A percentile compares a stretch with the other conserved stretches of the same genome.
Evolutionary conservation across 2,797 vertebrate species (phyloP).

Genomic region (Acipenser ruthenus): DNA sequence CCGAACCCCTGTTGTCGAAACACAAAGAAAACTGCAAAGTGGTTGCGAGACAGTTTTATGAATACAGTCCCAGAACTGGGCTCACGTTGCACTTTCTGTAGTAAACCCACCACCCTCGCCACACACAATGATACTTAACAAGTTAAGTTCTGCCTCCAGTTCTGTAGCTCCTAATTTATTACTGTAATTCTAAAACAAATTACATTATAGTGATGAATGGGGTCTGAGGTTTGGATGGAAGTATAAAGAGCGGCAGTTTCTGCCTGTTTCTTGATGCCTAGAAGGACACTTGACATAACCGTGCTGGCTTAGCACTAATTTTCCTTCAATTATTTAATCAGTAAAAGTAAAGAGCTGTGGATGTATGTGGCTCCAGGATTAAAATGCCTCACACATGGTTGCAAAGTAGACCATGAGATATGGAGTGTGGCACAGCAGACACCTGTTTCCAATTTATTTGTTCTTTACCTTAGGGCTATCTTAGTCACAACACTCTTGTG

Average conservation of each 20-base stretch:
- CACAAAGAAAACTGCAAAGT: too few species aligned
- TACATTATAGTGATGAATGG: slow-evolving; percentile 52
- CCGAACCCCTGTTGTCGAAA: too few species aligned
- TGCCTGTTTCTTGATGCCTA: slow-evolving; percentile 47
- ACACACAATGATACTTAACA: slow-evolving; percentile 42
- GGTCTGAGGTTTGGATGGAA: slow-evolving; percentile 44
- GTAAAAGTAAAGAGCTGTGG: slow-evolving; percentile 16
- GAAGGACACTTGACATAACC: slow-evolving; percentile 47
- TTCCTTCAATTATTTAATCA: slow-evolving; percentile 24
- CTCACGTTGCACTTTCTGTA: neutral
- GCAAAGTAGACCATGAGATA: slow-evolving; percentile 10
- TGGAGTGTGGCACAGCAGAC: neutral
- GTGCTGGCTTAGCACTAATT: slow-evolving; percentile 22
- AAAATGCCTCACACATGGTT: slow-evolving; percentile 21
- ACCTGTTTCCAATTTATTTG: slow-evolving; percentile 11
- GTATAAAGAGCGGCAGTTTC: slow-evolving; percentile 31
- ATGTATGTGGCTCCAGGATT: slow-evolving; percentile 24
- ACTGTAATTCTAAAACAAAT: slow-evolving; percentile 33
- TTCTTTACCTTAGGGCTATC: slow-evolving; percentile 28
- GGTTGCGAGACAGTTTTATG: too few species aligned
- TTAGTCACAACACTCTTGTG: slow-evolving; percentile 34
- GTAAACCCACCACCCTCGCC: slow-evolving; percentile 45
- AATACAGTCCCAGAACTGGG: too few species aligned
- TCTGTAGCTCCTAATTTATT: slow-evolving; percentile 20
- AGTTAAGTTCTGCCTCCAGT: slow-evolving; percentile 37